These are phyloP conservation scores for Solenopsis fugax DNA, from an alignment of 1,140 invertebrate genomes.

Conservation along the genomic window DNA sequence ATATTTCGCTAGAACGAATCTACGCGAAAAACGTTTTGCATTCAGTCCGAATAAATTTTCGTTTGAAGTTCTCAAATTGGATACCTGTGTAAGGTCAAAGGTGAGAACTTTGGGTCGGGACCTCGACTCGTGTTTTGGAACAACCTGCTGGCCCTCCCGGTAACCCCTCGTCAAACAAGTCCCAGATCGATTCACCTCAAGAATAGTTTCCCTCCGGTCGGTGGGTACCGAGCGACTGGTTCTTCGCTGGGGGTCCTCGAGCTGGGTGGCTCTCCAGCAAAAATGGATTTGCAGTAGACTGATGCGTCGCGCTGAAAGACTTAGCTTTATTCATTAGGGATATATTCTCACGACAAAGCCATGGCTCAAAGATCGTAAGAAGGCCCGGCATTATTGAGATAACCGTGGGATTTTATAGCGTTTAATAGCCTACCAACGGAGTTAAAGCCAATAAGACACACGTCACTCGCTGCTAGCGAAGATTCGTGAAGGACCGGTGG, in stretches of 20 bases:
- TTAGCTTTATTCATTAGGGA: constrained; percentile 81
- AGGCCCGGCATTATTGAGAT: constrained; percentile 12
- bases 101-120: constrained; percentile 75
- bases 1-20: not conserved
- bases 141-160: constrained; percentile 74
- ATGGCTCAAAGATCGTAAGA: not conserved
- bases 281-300: constrained; percentile 50
- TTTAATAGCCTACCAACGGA: not conserved
- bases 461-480: not conserved
- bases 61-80: constrained; percentile 19
- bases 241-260: constrained; percentile 74
- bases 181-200: constrained; percentile 46
- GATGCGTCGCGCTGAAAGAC: constrained; percentile 2
- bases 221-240: constrained; percentile 75
- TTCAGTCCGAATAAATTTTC: not conserved
- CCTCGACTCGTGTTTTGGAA: constrained; percentile 49
- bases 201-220: not conserved
- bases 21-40: not conserved
- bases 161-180: constrained; percentile 64
- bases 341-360: constrained; percentile 75
- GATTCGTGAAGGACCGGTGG: constrained; percentile 1
- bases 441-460: not conserved
- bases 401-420: constrained; percentile 48
- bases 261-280: constrained; percentile 13
- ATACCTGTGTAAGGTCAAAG: constrained; percentile 79